Conservation (phyloP, 2,113 vertebrate species). For the Triplophysa siluroides region DNA sequence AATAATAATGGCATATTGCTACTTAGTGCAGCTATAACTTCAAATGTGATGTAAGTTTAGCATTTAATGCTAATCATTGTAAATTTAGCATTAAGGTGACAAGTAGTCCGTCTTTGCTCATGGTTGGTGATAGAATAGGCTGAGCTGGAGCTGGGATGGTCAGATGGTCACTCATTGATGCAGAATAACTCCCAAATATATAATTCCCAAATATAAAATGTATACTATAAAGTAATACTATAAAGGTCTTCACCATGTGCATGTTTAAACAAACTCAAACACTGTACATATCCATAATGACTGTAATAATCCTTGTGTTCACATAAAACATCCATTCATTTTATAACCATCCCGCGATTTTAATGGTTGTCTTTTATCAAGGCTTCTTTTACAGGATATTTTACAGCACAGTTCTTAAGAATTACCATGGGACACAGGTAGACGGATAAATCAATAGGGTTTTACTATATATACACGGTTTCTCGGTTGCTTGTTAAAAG, state of each 20-base stretch:
- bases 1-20: too few relatives aligned
- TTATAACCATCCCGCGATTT: neutral
- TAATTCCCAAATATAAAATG: neutral
- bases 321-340: conserved; percentile 40
- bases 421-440: conserved; percentile 32
- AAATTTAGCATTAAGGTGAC: too few relatives aligned
- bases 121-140: too few relatives aligned
- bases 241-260: neutral
- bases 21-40: too few relatives aligned
- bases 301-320: conserved; percentile 17
- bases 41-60: too few relatives aligned
- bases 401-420: conserved; percentile 36
- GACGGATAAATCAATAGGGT: conserved; percentile 27
- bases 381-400: conserved; percentile 29
- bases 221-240: neutral
- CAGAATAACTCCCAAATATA: neutral
- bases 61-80: too few relatives aligned
- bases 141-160: too few relatives aligned
- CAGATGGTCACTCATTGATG: neutral
- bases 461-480: neutral
- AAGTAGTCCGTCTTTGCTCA: too few relatives aligned
- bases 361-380: conserved; percentile 21
- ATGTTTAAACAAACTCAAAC: neutral
- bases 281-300: neutral
- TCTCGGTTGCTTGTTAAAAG: neutral